phyloP scores from a whole-genome alignment of 2,113 vertebrate species.

The Gyps fulvus region DNA sequence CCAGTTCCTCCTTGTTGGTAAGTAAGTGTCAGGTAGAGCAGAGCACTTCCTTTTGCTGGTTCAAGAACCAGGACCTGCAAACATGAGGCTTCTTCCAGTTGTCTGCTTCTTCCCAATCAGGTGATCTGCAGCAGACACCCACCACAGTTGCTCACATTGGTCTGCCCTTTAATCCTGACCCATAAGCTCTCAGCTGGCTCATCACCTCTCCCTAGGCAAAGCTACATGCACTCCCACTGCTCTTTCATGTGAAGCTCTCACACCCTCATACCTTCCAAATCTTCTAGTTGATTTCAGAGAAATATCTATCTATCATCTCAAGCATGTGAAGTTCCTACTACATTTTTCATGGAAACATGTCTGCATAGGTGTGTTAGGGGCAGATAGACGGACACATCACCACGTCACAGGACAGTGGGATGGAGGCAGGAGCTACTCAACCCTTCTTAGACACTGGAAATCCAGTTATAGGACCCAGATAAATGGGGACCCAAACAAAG shows the following conservation, averaged over 20 bases:
- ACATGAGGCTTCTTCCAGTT: background rate
- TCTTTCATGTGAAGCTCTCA: background rate
- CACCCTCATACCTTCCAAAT: background rate
- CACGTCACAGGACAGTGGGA: background rate
- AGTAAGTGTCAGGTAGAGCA: background rate
- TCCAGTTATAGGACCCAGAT: background rate
- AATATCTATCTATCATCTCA: background rate
- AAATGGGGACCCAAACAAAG: background rate
- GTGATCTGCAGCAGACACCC: background rate
- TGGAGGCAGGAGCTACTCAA: background rate
- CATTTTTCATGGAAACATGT: background rate
- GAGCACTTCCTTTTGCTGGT: background rate
- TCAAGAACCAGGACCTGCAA: background rate
- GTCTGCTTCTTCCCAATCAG: background rate
- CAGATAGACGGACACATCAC: background rate
- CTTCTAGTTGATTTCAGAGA: background rate
- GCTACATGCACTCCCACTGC: background rate
- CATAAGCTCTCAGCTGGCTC: background rate
- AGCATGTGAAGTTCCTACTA: background rate
- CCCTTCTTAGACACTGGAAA: background rate
- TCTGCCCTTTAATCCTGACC: background rate
- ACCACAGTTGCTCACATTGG: background rate
- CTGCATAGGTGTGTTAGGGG: background rate
- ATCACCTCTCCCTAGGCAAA: background rate
- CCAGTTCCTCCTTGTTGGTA: background rate